Evolutionary conservation across 2,113 vertebrate genomes (phyloP).

Genomic region (Noctilio leporinus): DNA sequence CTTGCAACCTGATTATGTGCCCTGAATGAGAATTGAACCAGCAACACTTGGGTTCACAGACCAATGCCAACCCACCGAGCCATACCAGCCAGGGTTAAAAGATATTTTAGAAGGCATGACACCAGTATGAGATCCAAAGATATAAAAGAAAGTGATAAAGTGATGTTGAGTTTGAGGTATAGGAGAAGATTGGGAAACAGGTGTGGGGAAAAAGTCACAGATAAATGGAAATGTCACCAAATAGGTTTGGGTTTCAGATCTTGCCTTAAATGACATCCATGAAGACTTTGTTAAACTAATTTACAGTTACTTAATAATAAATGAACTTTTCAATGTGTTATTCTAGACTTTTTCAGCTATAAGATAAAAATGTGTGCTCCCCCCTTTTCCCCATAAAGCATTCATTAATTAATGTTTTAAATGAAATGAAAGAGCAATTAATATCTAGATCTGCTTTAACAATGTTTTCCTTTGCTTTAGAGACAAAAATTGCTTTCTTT

Average conservation of each 20-base stretch:
- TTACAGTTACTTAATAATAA: slow-evolving; percentile 31
- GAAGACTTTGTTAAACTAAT: neutral
- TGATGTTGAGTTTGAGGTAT: neutral
- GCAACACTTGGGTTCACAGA: too few relatives aligned
- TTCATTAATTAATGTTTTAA: slow-evolving; percentile 2
- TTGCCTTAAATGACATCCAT: neutral
- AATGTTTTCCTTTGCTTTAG: neutral
- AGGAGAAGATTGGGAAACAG: neutral
- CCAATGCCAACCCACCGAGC: too few relatives aligned
- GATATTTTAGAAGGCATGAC: neutral
- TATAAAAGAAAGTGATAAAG: neutral
- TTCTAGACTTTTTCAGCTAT: neutral
- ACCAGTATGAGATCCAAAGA: neutral
- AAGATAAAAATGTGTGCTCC: neutral
- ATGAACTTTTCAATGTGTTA: neutral
- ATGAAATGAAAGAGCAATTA: slow-evolving; percentile 5
- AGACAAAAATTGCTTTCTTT: neutral
- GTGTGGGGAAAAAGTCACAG: neutral
- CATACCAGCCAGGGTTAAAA: too few relatives aligned
- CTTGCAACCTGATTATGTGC: too few relatives aligned
- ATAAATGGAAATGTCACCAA: neutral
- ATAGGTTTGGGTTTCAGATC: neutral
- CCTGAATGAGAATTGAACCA: too few relatives aligned
- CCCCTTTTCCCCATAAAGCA: neutral
- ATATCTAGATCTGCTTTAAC: neutral